Conservation (phyloP, 1,140 invertebrate species). For the Steinernema feltiae region DNA sequence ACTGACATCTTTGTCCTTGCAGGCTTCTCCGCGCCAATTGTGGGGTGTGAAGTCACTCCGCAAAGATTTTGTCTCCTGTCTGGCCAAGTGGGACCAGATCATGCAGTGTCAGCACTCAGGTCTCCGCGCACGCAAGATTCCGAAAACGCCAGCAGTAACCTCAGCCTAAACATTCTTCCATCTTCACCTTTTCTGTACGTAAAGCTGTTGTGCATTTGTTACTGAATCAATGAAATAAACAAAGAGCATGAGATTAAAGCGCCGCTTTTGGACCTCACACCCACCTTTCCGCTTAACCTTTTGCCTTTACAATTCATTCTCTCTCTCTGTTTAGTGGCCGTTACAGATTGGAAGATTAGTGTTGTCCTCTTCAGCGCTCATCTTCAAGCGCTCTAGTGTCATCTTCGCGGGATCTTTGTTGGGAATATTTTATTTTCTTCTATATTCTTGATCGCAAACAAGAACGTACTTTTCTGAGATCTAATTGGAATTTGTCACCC, state of each 20-base stretch:
- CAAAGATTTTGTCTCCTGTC: conserved; percentile 54
- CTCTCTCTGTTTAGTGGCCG: too few relatives aligned
- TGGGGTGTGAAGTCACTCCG: conserved; percentile 56
- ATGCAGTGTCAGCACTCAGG: conserved; percentile 55
- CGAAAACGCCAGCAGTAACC: conserved; percentile 5
- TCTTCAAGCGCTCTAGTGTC: too few relatives aligned
- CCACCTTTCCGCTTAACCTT: too few relatives aligned
- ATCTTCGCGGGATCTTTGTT: too few relatives aligned
- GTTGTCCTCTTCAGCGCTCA: too few relatives aligned
- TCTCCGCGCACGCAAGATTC: conserved; percentile 53
- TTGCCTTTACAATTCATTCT: too few relatives aligned
- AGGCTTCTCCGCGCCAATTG: conserved; percentile 46
- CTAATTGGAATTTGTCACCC: neutral
- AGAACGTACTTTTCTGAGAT: neutral
- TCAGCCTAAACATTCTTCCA: neutral
- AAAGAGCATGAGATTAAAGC: too few relatives aligned
- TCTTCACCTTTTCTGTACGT: neutral
- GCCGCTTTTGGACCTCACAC: too few relatives aligned
- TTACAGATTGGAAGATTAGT: too few relatives aligned
- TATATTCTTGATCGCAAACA: too few relatives aligned
- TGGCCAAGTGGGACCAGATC: conserved; percentile 57
- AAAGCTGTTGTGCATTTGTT: conserved; percentile 11
- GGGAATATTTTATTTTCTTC: too few relatives aligned
- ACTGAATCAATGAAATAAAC: neutral
- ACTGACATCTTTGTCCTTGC: conserved; percentile 12